Conservation (phyloP, 1,140 invertebrate genomes). For the Heliconius nattereri region DNA sequence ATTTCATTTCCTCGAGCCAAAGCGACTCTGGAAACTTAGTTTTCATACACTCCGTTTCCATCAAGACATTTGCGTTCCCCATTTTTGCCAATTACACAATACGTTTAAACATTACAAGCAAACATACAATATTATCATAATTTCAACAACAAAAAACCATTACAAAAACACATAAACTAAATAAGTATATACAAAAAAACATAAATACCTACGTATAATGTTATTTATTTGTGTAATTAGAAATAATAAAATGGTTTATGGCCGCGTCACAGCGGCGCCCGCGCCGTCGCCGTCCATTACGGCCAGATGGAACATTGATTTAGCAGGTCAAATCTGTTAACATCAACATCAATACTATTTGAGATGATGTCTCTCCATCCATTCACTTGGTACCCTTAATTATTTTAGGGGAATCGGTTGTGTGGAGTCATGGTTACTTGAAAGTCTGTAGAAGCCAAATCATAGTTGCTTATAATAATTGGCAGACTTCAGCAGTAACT, state of each 20-base stretch:
- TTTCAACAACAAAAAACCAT: neutral
- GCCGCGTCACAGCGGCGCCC: slow-evolving; percentile 48
- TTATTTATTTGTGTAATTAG: slow-evolving; percentile 16
- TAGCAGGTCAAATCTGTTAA: slow-evolving; percentile 71
- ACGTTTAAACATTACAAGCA: neutral
- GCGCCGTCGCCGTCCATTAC: slow-evolving; percentile 54
- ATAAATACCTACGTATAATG: neutral
- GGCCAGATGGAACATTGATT: slow-evolving; percentile 70
- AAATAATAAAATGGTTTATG: slow-evolving; percentile 27
- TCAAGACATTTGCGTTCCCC: too few species aligned
- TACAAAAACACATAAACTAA: neutral
- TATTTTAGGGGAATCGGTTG: slow-evolving; percentile 10
- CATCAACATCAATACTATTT: slow-evolving; percentile 73
- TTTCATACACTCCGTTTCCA: too few species aligned
- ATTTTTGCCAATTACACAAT: too few species aligned
- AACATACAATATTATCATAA: neutral
- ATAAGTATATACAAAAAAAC: slow-evolving; percentile 16
- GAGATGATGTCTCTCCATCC: slow-evolving; percentile 34
- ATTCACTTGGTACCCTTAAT: slow-evolving; percentile 4
- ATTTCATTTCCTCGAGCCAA: too few species aligned
- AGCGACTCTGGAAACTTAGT: too few species aligned
- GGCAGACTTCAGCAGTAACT: too few species aligned
- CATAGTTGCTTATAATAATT: neutral
- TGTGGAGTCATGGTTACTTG: neutral
- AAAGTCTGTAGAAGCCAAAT: neutral